phyloP scores from a whole-genome alignment of 37 sponge, comb jelly and placozoan species.

The Beroe forskalii region DNA sequence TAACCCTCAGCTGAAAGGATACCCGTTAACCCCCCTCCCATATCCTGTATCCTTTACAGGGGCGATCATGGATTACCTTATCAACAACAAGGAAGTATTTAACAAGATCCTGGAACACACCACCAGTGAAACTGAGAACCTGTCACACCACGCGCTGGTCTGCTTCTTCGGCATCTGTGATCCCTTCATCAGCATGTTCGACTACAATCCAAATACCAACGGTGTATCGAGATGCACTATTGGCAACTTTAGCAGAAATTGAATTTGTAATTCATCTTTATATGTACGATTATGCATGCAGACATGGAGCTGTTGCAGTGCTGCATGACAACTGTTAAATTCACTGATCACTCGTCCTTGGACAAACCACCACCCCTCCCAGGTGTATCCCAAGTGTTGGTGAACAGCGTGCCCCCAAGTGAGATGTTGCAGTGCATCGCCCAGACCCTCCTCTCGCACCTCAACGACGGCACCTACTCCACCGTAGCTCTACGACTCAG shows the following conservation, averaged over 20 bases:
- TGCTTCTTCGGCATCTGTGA: conserved; percentile 49
- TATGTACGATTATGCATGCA: too few relatives aligned
- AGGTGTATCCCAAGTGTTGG: conserved; percentile 25
- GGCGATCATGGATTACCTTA: conserved; percentile 57
- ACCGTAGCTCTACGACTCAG: conserved; percentile 33
- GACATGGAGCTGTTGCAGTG: too few relatives aligned
- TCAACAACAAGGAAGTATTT: background rate
- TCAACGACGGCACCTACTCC: conserved; percentile 47
- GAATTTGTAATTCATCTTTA: too few relatives aligned
- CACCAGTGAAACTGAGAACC: background rate
- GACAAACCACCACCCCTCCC: too few relatives aligned
- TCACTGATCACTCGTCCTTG: too few relatives aligned
- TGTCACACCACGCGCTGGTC: conserved; percentile 15
- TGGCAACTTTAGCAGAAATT: background rate
- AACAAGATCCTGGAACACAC: conserved; percentile 43
- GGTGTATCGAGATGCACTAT: too few relatives aligned
- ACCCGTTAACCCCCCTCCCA: too few relatives aligned
- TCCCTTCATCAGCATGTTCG: conserved; percentile 39
- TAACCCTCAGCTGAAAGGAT: too few relatives aligned
- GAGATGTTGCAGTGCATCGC: conserved; percentile 22
- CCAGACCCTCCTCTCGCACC: conserved; percentile 15
- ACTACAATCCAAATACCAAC: too few relatives aligned
- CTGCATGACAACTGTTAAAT: too few relatives aligned
- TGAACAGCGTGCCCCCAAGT: conserved; percentile 23
- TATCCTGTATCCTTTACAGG: background rate